Conservation (phyloP, 2,113 vertebrate genomes). For the Crotalus horridus region DNA sequence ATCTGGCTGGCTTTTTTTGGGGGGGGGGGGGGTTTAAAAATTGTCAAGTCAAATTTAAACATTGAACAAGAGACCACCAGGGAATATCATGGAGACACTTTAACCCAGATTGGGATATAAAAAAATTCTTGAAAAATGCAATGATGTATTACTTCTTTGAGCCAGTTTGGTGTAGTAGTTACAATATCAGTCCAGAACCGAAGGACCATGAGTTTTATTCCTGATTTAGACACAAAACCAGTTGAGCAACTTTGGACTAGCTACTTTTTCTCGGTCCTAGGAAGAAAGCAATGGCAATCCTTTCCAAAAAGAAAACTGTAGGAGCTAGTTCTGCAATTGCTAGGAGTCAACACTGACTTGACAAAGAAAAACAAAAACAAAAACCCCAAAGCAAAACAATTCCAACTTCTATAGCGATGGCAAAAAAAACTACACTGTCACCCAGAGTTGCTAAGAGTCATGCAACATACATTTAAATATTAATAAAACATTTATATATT, state of each 20-base stretch:
- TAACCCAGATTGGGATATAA: no score
- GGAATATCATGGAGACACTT: no score
- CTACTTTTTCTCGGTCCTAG: neutral
- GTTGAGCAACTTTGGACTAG: neutral
- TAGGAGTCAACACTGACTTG: no score
- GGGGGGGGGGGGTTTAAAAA: no score
- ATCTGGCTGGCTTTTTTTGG: no score
- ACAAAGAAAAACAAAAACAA: no score
- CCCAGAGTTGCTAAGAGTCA: neutral
- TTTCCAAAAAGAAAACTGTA: neutral
- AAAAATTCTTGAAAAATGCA: no score
- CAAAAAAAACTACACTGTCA: neutral
- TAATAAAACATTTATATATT: neutral
- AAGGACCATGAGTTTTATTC: neutral
- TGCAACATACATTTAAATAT: neutral
- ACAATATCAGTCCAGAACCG: neutral
- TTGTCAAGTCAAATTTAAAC: no score
- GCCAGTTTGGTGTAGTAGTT: neutral
- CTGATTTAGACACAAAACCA: neutral
- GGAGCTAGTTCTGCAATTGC: no score
- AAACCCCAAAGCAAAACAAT: no score
- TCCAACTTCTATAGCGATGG: neutral
- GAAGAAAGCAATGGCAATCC: neutral
- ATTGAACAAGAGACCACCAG: no score
- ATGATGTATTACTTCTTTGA: neutral